phyloP scores from a whole-genome alignment of 2,888 invertebrate genomes.

The Drosophila pseudotalamancana region DNA sequence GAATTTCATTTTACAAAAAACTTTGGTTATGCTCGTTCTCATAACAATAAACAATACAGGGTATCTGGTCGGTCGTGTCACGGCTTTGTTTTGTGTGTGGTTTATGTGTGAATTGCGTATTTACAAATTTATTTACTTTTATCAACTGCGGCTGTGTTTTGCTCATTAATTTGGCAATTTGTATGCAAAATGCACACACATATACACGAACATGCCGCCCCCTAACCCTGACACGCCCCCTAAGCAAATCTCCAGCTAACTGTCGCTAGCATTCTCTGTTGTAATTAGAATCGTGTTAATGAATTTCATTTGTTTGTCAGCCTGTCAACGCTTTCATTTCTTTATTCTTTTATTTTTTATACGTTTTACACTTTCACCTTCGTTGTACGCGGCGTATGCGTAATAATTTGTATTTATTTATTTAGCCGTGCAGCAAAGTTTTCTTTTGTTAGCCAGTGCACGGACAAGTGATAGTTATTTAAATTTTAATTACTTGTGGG shows the following conservation, averaged over 20 bases:
- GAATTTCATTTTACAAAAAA: too few species aligned
- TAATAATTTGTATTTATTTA: slow-evolving; percentile 45
- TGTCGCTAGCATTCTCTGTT: slow-evolving; percentile 64
- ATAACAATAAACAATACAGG: too few species aligned
- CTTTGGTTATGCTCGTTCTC: too few species aligned
- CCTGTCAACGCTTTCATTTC: slow-evolving; percentile 47
- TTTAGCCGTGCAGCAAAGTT: slow-evolving; percentile 20
- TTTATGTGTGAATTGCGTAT: slow-evolving; percentile 18
- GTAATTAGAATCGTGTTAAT: slow-evolving; percentile 80
- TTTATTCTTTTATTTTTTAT: slow-evolving; percentile 8
- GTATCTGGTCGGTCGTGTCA: neutral
- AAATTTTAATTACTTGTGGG: slow-evolving; percentile 75
- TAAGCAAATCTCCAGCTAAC: neutral
- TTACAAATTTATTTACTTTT: slow-evolving; percentile 61
- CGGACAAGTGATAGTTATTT: slow-evolving; percentile 68
- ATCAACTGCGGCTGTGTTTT: slow-evolving; percentile 64
- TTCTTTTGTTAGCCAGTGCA: slow-evolving; percentile 45
- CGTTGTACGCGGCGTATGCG: slow-evolving; percentile 43
- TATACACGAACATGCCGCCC: slow-evolving; percentile 18
- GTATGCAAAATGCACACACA: slow-evolving; percentile 78
- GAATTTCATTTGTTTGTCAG: slow-evolving; percentile 74
- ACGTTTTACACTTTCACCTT: slow-evolving; percentile 53
- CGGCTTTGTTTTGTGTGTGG: neutral
- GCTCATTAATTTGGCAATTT: slow-evolving; percentile 80
- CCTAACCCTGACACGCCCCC: neutral